Conservation (phyloP, 1,140 invertebrate species). For the Drosophila kanapiae region DNA sequence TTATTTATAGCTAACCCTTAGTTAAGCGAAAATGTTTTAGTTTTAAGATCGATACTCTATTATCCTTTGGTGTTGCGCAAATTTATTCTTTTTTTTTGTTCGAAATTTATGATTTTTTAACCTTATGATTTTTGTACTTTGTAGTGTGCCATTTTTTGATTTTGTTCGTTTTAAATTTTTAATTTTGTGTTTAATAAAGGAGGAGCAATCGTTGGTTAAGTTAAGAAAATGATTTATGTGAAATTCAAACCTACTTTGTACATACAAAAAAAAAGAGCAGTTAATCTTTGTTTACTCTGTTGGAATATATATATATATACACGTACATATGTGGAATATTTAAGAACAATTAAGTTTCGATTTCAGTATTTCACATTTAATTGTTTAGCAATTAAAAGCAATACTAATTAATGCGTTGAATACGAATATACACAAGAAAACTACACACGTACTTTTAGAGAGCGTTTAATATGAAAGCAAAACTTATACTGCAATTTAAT, state of each 20-base stretch:
- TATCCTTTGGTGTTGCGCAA: slow-evolving; percentile 41
- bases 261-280: slow-evolving; percentile 41
- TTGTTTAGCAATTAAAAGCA: slow-evolving; percentile 63
- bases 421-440: slow-evolving; percentile 30
- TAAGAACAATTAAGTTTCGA: slow-evolving; percentile 49
- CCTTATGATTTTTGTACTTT: slow-evolving; percentile 31
- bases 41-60: slow-evolving; percentile 13
- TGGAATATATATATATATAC: slow-evolving; percentile 8
- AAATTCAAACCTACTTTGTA: slow-evolving; percentile 54
- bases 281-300: slow-evolving; percentile 19
- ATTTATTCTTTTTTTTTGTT: slow-evolving; percentile 24
- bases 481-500: slow-evolving; percentile 60
- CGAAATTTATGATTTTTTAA: slow-evolving; percentile 18
- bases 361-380: slow-evolving; percentile 60
- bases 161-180: slow-evolving; percentile 25
- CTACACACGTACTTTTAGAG: slow-evolving; percentile 46
- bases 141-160: slow-evolving; percentile 71
- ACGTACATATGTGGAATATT: slow-evolving; percentile 20
- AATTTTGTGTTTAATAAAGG: slow-evolving; percentile 17
- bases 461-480: slow-evolving; percentile 46
- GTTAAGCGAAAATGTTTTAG: slow-evolving; percentile 56
- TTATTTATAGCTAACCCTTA: slow-evolving; percentile 54
- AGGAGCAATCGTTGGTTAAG: slow-evolving; percentile 22
- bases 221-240: slow-evolving; percentile 24
- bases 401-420: slow-evolving; percentile 57